Conservation (phyloP, 2,113 vertebrate species). For the Andinoacara biseriatus region DNA sequence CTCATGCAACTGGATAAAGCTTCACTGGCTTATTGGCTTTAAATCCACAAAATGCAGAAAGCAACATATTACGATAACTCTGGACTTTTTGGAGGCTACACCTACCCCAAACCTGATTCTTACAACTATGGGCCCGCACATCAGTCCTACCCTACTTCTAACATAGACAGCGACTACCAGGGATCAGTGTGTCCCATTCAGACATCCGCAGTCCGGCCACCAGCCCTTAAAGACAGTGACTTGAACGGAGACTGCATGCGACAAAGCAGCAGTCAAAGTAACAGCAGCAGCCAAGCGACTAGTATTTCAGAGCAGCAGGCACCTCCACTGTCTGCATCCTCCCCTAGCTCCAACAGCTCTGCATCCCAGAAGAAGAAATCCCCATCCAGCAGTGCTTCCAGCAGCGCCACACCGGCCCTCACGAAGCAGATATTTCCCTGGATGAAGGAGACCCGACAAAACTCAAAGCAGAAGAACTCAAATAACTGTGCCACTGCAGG, state of each 20-base stretch:
- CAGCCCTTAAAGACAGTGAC: slow-evolving; percentile 89
- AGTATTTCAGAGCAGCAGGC: slow-evolving; percentile 88
- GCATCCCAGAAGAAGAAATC: slow-evolving; percentile 92
- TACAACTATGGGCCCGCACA: slow-evolving; percentile 89
- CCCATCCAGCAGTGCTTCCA: slow-evolving; percentile 81
- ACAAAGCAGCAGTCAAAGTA: slow-evolving; percentile 83
- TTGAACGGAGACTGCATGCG: slow-evolving; percentile 95
- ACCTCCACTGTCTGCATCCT: slow-evolving; percentile 87
- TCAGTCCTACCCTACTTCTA: slow-evolving; percentile 88
- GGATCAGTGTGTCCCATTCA: slow-evolving; percentile 93
- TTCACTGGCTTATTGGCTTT: slow-evolving; percentile 84
- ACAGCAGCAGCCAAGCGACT: slow-evolving; percentile 84
- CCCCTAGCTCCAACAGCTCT: slow-evolving; percentile 87
- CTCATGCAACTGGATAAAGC: slow-evolving; percentile 93
- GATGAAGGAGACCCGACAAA: slow-evolving; percentile 98
- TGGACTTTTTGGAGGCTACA: slow-evolving; percentile 95
- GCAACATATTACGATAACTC: slow-evolving; percentile 97
- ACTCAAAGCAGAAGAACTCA: slow-evolving; percentile 92
- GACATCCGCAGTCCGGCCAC: slow-evolving; percentile 84
- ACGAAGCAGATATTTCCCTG: slow-evolving; percentile 99
- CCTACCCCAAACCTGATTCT: slow-evolving; percentile 92
- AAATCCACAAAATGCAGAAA: slow-evolving; percentile 95
- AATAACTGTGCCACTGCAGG: slow-evolving; percentile 90
- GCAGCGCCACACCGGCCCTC: slow-evolving; percentile 85
- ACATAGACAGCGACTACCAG: slow-evolving; percentile 91